Evolutionary conservation across 2,797 vertebrate species (phyloP).

Genomic region (Hypotaenidia philippensis): DNA sequence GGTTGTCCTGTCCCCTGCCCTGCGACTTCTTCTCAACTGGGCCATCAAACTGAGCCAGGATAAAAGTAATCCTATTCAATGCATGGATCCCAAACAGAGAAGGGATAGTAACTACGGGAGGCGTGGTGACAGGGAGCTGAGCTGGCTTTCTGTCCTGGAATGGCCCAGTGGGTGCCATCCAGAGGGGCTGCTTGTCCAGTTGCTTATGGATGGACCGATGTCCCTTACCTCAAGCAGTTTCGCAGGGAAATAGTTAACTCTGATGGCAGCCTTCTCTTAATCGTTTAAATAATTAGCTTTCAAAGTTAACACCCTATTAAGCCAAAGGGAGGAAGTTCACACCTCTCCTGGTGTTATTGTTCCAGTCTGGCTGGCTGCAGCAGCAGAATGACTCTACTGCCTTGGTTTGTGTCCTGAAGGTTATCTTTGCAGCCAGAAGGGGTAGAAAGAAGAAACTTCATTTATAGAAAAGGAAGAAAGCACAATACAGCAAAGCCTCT

Average conservation of each 20-base stretch:
- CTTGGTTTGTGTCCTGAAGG: slow-evolving; percentile 54
- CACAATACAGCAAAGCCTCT: slow-evolving; percentile 52
- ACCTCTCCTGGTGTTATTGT: slow-evolving; percentile 65
- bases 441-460: slow-evolving; percentile 33
- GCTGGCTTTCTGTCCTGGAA: not conserved
- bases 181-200: not conserved
- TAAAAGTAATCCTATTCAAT: not conserved
- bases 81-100: not conserved
- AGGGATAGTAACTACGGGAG: too few relatives aligned
- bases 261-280: not conserved
- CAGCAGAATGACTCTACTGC: not conserved
- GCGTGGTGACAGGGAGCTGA: not conserved
- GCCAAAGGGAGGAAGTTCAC: slow-evolving; percentile 69
- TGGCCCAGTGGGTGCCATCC: not conserved
- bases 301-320: slow-evolving; percentile 55
- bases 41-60: not conserved
- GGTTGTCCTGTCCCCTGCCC: not conserved
- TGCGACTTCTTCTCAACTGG: not conserved
- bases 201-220: not conserved
- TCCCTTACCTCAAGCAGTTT: not conserved
- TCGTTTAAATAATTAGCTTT: slow-evolving; percentile 50
- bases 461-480: slow-evolving; percentile 51
- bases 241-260: slow-evolving; percentile 12
- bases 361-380: slow-evolving; percentile 42
- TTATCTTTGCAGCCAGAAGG: slow-evolving; percentile 64